Evolutionary conservation across 2,888 invertebrate genomes (phyloP).

Genomic region (Drosophila nr. fundita): DNA sequence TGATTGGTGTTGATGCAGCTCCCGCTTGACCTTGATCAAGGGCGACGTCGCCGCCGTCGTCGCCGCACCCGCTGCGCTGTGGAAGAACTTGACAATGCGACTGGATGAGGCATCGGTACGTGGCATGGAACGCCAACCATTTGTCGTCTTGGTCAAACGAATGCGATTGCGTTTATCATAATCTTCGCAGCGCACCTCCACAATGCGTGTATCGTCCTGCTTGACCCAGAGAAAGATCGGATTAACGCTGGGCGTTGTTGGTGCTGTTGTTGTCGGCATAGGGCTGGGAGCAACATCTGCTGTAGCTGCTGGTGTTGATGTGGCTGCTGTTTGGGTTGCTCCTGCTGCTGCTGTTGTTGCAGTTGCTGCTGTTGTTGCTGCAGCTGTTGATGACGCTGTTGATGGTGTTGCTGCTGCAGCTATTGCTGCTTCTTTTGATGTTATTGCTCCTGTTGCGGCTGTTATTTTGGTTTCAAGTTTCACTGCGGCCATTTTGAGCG

Average conservation of each 20-base stretch:
- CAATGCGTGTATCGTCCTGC: slow-evolving; percentile 91
- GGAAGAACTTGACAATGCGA: slow-evolving; percentile 81
- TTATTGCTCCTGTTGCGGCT: slow-evolving; percentile 9
- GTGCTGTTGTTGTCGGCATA: slow-evolving; percentile 36
- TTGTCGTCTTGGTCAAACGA: slow-evolving; percentile 91
- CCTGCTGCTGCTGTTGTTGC: background rate
- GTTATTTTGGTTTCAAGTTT: slow-evolving; percentile 74
- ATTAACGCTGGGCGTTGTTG: slow-evolving; percentile 84
- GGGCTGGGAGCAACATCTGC: background rate
- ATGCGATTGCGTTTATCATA: slow-evolving; percentile 94
- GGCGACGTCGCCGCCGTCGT: slow-evolving; percentile 68
- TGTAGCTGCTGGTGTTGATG: slow-evolving; percentile 28
- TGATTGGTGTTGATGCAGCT: slow-evolving; percentile 59
- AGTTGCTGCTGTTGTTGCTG: background rate
- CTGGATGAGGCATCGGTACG: slow-evolving; percentile 87
- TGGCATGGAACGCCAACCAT: slow-evolving; percentile 93
- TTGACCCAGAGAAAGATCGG: slow-evolving; percentile 95
- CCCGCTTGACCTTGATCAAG: slow-evolving; percentile 84
- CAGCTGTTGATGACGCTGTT: slow-evolving; percentile 8
- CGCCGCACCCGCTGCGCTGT: slow-evolving; percentile 65
- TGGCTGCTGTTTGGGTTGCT: background rate
- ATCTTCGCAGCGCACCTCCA: slow-evolving; percentile 94
- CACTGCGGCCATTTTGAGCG: slow-evolving; percentile 49
- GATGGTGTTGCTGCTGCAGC: background rate
- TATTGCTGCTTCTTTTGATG: background rate